phyloP scores from a whole-genome alignment of 2,113 vertebrate species.

The Melanotaenia duboulayi region DNA sequence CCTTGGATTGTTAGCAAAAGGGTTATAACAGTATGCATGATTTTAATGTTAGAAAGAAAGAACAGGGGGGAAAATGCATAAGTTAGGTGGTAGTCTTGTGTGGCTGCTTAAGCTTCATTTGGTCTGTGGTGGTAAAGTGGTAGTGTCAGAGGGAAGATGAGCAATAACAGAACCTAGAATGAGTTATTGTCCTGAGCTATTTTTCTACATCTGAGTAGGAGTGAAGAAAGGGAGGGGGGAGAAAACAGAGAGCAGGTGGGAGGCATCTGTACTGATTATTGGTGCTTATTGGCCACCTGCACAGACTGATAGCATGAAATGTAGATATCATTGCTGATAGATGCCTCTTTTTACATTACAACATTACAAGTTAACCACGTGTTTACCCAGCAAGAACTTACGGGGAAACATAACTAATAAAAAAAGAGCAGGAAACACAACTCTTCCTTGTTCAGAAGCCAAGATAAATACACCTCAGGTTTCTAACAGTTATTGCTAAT shows the following conservation, averaged over 20 bases:
- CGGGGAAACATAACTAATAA: not conserved
- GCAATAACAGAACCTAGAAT: slow-evolving; percentile 37
- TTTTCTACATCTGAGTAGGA: slow-evolving; percentile 65
- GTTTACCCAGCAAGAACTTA: slow-evolving; percentile 15
- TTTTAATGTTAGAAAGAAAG: slow-evolving; percentile 22
- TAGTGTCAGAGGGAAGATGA: slow-evolving; percentile 25
- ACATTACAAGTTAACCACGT: not conserved
- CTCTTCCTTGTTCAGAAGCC: too few species aligned
- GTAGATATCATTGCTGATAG: slow-evolving; percentile 18
- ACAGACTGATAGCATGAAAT: slow-evolving; percentile 40
- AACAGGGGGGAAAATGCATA: not conserved
- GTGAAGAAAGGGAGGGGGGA: slow-evolving; percentile 1
- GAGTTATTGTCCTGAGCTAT: slow-evolving; percentile 63
- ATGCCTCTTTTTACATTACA: slow-evolving; percentile 33
- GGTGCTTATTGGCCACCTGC: slow-evolving; percentile 41
- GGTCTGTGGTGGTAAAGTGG: slow-evolving; percentile 10
- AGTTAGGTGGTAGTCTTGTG: not conserved
- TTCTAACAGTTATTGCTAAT: too few species aligned
- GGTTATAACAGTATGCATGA: slow-evolving; percentile 3
- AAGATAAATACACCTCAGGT: too few species aligned
- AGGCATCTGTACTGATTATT: slow-evolving; percentile 49
- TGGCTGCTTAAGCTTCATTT: slow-evolving; percentile 5
- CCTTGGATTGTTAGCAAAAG: slow-evolving; percentile 64
- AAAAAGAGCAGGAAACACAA: not conserved
- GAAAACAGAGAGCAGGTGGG: slow-evolving; percentile 39